A percentile compares a stretch with the other conserved stretches of the same genome.
phyloP scores from a whole-genome alignment of 2,888 invertebrate genomes.

The Aphidoletes aphidimyza region DNA sequence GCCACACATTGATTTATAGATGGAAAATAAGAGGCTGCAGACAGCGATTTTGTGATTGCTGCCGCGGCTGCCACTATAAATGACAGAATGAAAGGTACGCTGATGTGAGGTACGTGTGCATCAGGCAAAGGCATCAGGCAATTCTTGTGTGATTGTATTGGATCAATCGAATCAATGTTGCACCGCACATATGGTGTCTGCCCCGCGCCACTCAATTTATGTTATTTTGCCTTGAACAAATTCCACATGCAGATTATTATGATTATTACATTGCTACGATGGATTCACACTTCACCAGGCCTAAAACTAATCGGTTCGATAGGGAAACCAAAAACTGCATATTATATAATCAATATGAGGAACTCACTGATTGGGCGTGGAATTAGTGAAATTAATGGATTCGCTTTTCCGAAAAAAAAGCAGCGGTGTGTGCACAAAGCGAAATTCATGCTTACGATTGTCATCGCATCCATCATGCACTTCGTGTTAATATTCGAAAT shows the following conservation, averaged over 20 bases:
- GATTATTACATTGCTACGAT: too few relatives aligned
- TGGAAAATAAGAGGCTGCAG: background rate
- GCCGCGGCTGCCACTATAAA: too few relatives aligned
- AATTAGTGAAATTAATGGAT: constrained; percentile 7
- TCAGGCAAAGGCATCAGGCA: background rate
- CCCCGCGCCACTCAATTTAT: background rate
- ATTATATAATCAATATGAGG: background rate
- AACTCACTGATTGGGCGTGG: constrained; percentile 15
- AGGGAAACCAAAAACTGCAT: background rate
- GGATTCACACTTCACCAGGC: constrained; percentile 32
- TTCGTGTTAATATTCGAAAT: background rate
- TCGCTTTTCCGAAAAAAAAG: background rate
- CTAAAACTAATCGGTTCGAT: background rate
- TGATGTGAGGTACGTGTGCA: background rate
- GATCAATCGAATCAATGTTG: background rate
- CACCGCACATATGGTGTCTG: background rate
- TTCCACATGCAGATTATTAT: constrained; percentile 7
- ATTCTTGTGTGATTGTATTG: background rate
- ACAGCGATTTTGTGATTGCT: too few relatives aligned
- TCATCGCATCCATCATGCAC: constrained; percentile 19
- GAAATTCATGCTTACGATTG: constrained; percentile 5
- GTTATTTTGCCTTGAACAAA: constrained; percentile 39
- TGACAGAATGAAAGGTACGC: constrained; percentile 1
- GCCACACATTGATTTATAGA: constrained; percentile 21
- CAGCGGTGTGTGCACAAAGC: background rate